Conservation (phyloP, 2,113 vertebrate species). For the Ageneiosus marmoratus region DNA sequence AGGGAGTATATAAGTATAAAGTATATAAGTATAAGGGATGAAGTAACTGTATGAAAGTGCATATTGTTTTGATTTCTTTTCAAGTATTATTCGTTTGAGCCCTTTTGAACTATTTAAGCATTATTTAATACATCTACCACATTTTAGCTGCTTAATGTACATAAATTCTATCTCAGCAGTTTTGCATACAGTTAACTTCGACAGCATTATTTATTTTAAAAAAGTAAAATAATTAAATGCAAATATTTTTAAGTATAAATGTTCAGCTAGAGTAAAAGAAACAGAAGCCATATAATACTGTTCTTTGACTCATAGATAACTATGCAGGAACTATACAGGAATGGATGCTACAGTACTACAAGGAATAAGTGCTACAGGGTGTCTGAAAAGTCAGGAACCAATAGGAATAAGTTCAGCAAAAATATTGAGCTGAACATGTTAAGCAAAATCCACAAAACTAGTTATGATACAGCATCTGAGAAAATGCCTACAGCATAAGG, state of each 20-base stretch:
- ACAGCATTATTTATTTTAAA: neutral
- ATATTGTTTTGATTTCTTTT: neutral
- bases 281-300: neutral
- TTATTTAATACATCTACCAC: neutral
- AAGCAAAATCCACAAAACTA: neutral
- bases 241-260: neutral
- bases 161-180: too few species aligned
- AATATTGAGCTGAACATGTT: neutral
- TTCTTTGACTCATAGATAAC: neutral
- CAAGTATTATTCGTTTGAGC: neutral
- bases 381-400: neutral
- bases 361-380: too few species aligned
- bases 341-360: neutral
- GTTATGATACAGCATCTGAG: neutral
- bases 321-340: neutral
- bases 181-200: neutral
- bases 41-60: neutral
- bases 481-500: neutral
- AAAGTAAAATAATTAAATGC: neutral
- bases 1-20: too few species aligned
- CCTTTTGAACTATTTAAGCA: too few species aligned
- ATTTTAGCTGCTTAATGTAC: neutral
- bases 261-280: neutral
- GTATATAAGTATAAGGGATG: neutral
- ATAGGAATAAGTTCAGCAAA: neutral